Conservation (phyloP, 2,797 vertebrate genomes). For the Poecile montanus region DNA sequence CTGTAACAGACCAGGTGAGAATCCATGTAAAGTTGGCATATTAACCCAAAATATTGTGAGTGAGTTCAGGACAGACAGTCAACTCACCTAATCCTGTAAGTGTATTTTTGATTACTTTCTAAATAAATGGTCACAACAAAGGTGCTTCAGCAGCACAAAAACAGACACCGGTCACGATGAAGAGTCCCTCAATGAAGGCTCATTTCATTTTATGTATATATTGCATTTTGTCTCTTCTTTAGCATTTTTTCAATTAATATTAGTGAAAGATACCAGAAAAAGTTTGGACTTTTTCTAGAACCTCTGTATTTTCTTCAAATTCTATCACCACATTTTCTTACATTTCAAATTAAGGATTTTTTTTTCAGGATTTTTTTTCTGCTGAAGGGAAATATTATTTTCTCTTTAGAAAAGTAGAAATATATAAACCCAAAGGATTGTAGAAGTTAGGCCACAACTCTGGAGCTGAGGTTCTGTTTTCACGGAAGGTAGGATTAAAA, state of each 20-base stretch:
- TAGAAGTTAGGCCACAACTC: neutral
- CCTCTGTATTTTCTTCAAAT: neutral
- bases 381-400: neutral
- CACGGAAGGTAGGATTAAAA: neutral
- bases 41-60: neutral
- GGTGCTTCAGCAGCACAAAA: neutral
- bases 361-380: neutral
- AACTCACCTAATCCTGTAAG: neutral
- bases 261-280: neutral
- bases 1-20: neutral
- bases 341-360: neutral
- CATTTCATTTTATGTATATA: neutral
- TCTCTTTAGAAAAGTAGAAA: neutral
- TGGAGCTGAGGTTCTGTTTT: neutral
- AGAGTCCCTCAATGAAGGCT: neutral
- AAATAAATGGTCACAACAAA: neutral
- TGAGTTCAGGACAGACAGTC: neutral
- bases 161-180: neutral
- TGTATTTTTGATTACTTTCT: conserved; percentile 3
- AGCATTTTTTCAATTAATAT: neutral
- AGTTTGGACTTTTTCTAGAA: neutral
- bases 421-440: neutral
- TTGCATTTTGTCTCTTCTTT: neutral
- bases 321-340: neutral
- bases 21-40: neutral